Evolutionary conservation across 2,113 vertebrate species (phyloP).

Genomic region (Atractosteus spatula): DNA sequence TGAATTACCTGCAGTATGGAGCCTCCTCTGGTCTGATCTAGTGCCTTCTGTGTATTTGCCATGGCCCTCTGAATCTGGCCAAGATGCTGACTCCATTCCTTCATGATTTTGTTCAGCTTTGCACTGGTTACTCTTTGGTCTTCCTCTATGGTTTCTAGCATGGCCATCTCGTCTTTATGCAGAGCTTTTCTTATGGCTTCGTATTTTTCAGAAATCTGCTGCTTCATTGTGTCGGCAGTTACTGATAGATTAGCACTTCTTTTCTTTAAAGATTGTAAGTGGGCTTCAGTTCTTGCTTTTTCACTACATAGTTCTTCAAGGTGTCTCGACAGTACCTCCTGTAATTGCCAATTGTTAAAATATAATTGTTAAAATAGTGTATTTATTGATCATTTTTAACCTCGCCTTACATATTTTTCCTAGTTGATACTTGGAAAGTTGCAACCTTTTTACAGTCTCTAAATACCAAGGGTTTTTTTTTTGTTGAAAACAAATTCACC

Average conservation of each 20-base stretch:
- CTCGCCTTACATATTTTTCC: too few relatives aligned
- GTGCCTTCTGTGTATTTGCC: conserved; percentile 20
- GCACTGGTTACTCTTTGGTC: conserved; percentile 51
- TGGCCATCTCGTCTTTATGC: conserved; percentile 48
- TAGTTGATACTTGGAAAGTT: too few relatives aligned
- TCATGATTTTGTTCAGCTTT: conserved; percentile 52
- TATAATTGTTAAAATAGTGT: too few relatives aligned
- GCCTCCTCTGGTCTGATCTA: conserved; percentile 26
- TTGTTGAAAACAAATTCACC: too few relatives aligned
- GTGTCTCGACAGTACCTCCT: conserved; percentile 52
- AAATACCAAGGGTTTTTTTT: too few relatives aligned
- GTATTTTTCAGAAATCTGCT: conserved; percentile 52
- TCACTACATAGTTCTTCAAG: conserved; percentile 56
- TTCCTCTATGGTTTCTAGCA: conserved; percentile 55
- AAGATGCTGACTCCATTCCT: conserved; percentile 54
- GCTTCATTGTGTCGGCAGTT: conserved; percentile 58
- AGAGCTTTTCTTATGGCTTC: conserved; percentile 47
- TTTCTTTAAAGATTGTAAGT: conserved; percentile 65
- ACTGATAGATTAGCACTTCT: conserved; percentile 47
- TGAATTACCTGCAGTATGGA: background rate
- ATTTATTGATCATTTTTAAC: too few relatives aligned
- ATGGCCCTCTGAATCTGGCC: conserved; percentile 48
- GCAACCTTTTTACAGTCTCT: too few relatives aligned
- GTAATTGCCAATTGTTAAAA: background rate
- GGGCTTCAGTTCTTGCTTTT: conserved; percentile 48